phyloP scores from a whole-genome alignment of 2,797 vertebrate species.

The Pseudochirops corinnae region DNA sequence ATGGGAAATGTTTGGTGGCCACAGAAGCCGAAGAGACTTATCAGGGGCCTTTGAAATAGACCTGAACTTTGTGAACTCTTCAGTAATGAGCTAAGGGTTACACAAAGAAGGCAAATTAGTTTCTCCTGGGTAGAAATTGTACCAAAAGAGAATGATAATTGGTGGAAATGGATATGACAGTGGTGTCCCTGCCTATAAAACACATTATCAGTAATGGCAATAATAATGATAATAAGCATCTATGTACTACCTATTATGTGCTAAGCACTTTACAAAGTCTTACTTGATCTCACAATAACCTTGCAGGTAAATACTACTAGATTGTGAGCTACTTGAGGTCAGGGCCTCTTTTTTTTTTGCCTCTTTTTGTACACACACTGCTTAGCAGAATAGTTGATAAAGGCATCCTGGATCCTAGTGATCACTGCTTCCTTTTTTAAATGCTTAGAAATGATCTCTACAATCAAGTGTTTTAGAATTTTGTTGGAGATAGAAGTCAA shows the following conservation, averaged over 20 bases:
- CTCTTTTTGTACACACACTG: neutral
- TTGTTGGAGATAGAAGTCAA: neutral
- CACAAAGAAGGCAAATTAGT: slow-evolving; percentile 48
- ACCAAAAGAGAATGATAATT: slow-evolving; percentile 41
- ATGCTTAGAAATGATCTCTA: neutral
- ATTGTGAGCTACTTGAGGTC: neutral
- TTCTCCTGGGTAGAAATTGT: slow-evolving; percentile 30
- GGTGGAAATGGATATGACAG: slow-evolving; percentile 46
- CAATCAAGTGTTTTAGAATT: neutral
- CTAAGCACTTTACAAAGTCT: neutral
- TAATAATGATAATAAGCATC: neutral
- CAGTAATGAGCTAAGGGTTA: slow-evolving; percentile 47
- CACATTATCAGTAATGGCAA: neutral
- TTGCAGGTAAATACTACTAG: neutral
- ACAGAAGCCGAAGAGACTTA: neutral
- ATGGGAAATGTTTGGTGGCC: neutral
- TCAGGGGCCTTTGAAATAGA: neutral
- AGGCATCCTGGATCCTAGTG: neutral
- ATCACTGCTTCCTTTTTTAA: neutral
- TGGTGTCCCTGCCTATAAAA: neutral
- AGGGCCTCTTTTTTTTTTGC: neutral
- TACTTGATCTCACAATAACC: slow-evolving; percentile 7
- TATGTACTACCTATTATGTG: neutral
- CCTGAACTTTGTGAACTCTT: neutral
- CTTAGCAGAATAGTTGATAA: neutral